phyloP scores from a whole-genome alignment of 2,113 vertebrate species.

The Bubalus kerabau region DNA sequence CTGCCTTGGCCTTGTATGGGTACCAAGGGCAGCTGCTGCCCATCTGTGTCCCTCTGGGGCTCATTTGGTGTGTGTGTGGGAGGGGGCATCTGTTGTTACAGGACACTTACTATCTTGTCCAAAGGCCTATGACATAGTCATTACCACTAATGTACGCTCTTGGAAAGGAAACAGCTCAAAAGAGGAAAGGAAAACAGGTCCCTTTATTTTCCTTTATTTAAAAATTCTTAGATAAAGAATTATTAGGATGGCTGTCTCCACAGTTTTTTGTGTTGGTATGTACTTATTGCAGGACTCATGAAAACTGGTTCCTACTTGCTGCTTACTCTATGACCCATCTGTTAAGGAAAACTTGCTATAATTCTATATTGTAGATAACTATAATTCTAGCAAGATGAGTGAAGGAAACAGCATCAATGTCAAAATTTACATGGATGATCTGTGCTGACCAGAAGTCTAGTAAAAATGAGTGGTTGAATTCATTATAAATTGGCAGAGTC shows the following conservation, averaged over 20 bases:
- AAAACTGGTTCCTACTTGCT: neutral
- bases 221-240: neutral
- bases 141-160: neutral
- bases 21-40: neutral
- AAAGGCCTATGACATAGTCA: neutral
- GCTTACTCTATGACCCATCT: constrained; percentile 26
- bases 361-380: neutral
- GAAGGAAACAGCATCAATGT: neutral
- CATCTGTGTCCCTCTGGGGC: neutral
- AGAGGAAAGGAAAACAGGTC: neutral
- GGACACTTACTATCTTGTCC: neutral
- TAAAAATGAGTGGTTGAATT: constrained; percentile 14
- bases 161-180: neutral
- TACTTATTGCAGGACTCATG: constrained; percentile 39
- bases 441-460: neutral
- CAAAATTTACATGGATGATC: neutral
- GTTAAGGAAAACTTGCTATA: neutral
- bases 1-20: neutral
- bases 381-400: neutral
- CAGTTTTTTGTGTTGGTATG: neutral
- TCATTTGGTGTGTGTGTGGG: neutral
- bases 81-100: neutral
- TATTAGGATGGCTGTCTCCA: constrained; percentile 5
- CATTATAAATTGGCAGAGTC: constrained; percentile 26
- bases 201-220: neutral